Conservation (phyloP, 2,888 invertebrate genomes). For the Oscheius sp. region DNA sequence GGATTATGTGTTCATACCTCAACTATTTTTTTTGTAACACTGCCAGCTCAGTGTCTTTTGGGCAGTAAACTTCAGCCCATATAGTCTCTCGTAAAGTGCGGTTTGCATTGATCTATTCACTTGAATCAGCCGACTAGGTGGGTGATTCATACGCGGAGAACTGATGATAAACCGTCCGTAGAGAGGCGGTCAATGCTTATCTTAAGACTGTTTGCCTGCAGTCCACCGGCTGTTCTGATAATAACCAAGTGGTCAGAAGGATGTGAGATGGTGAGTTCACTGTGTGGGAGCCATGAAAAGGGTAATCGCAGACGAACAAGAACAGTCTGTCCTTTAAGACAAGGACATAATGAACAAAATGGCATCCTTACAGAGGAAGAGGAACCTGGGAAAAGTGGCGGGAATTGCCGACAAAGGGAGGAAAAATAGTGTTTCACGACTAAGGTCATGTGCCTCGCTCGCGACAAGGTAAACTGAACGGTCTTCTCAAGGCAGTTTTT, state of each 20-base stretch:
- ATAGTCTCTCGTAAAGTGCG: constrained; percentile 22
- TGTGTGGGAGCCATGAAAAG: no score
- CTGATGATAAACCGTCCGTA: constrained; percentile 31
- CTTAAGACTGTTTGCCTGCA: constrained; percentile 28
- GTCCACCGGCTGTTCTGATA: constrained; percentile 23
- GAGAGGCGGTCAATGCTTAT: constrained; percentile 20
- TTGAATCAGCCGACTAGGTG: constrained; percentile 16
- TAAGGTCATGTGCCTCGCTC: constrained; percentile 13
- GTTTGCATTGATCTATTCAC: constrained; percentile 25
- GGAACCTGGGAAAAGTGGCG: no score
- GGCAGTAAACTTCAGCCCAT: not conserved
- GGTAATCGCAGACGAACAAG: no score
- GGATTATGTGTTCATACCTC: no score
- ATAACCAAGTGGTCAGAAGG: constrained; percentile 15
- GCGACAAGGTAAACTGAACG: not conserved
- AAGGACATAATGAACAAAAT: no score
- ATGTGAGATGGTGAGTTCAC: no score
- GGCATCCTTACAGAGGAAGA: no score
- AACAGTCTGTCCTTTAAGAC: no score
- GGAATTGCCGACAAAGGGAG: not conserved
- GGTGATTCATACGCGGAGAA: constrained; percentile 26
- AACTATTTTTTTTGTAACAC: no score
- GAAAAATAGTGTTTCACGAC: not conserved
- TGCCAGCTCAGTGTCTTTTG: not conserved
- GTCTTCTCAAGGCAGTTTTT: no score